phyloP scores from a whole-genome alignment of 2,113 vertebrate genomes.

The Sakesphorus luctuosus region DNA sequence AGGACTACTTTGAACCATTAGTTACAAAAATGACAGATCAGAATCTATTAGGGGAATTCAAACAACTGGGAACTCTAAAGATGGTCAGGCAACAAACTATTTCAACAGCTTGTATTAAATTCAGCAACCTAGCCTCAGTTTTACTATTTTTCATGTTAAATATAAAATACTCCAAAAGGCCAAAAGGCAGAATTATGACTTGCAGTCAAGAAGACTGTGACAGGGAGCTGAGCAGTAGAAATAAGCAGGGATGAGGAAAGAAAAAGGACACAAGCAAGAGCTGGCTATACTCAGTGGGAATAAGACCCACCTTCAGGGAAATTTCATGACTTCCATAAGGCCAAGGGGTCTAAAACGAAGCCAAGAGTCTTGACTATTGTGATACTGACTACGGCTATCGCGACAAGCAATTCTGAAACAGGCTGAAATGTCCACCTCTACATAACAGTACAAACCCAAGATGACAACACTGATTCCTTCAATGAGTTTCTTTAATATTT shows the following conservation, averaged over 20 bases:
- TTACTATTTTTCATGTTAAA: not conserved
- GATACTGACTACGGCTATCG: not conserved
- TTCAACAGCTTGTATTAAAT: not conserved
- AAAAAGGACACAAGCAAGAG: not conserved
- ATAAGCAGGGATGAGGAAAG: not conserved
- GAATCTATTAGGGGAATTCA: not conserved
- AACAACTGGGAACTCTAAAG: not conserved
- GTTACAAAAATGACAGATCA: not conserved
- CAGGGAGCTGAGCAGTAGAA: not conserved
- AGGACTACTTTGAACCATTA: not conserved
- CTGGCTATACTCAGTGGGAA: not conserved
- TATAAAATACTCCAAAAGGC: not conserved
- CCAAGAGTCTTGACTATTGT: rapidly evolving
- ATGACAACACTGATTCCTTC: not conserved
- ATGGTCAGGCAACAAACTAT: not conserved
- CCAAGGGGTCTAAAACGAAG: not conserved
- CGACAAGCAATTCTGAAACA: not conserved
- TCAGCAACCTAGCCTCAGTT: not conserved
- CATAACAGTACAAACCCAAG: not conserved
- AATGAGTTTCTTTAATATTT: not conserved
- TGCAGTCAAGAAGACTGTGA: not conserved
- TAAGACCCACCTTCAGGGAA: not conserved
- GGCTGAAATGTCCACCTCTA: not conserved
- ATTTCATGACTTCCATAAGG: not conserved
- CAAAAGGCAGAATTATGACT: not conserved